Evolutionary conservation across 2,113 vertebrate species (phyloP), one percentile per base, ranked within the genome.

Genomic region (Pelecanus crispus): DNA sequence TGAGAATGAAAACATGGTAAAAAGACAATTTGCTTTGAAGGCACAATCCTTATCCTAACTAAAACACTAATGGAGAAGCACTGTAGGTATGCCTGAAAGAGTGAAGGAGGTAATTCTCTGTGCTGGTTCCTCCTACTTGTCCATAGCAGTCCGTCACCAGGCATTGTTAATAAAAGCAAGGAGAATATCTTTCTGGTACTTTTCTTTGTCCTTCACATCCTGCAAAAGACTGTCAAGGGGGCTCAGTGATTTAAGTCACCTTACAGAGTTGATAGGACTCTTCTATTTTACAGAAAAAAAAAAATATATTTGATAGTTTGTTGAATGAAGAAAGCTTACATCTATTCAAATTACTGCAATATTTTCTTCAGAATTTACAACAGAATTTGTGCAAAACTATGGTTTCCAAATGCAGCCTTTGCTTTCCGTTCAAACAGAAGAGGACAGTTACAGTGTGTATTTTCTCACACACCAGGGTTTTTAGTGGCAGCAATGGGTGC

Each of bases 361-460:
- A 38, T 70, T 56, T 56, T 47, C 25, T 92, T 70, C 70, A 59
- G 16, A 70, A 81, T 66, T 92, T 49, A 34, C 12, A 83, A 59
- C 8, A 61, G 11, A 28, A 65, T 29, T 36, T 70, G 36, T 52
- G 40, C 17, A 84, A 71, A 78, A 70, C 19, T 14, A 6, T 18
- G 3, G 12, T 38, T 81, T 92, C 42, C 55, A 68, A 81, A 68
- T 21, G 28, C 14, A 44, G 53, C 29, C 15, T 62, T 73, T 55
- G 26, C 32, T 83, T 82, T 73, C 32, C 20, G 21, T 34, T 72
- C 28, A 50, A 77, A 38, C 14, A 38, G 45, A 77, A 32, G 28
- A 70, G 11, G 44, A 67, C 12, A 67, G 8, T 10, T 1, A 81
- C 0, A 0, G 53, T 26, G 6, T 21, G 5, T 13, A 50, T 55